Conservation (phyloP, 2,888 invertebrate species). For the Mycogona germanica region DNA sequence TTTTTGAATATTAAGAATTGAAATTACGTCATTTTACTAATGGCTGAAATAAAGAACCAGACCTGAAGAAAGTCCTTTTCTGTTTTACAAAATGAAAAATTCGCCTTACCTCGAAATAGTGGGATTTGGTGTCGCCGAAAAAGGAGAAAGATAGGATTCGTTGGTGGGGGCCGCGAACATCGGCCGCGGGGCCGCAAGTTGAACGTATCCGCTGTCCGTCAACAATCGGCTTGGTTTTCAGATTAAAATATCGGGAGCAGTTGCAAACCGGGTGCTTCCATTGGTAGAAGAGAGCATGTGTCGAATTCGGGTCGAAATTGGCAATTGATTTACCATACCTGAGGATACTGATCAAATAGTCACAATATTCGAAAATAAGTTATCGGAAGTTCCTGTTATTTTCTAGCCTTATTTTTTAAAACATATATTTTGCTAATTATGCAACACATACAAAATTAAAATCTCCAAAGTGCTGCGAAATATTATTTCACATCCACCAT, state of each 20-base stretch:
- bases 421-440: background rate
- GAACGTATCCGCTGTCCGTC: background rate
- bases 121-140: conserved; percentile 4
- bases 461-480: too few relatives aligned
- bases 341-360: background rate
- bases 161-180: background rate
- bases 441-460: too few relatives aligned
- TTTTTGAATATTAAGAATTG: too few relatives aligned
- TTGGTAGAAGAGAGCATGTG: background rate
- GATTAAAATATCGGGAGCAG: background rate
- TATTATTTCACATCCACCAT: too few relatives aligned
- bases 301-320: background rate
- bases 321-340: background rate
- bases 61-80: too few relatives aligned
- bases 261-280: conserved; percentile 2
- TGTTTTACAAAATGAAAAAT: too few relatives aligned
- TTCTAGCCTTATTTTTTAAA: background rate
- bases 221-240: background rate
- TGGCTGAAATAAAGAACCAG: too few relatives aligned
- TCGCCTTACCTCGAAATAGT: background rate
- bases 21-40: too few relatives aligned
- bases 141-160: background rate
- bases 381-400: background rate
- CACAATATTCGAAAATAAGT: background rate
- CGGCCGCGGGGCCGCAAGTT: background rate